phyloP scores from a whole-genome alignment of 2,888 invertebrate species.

The Aquatica leii region DNA sequence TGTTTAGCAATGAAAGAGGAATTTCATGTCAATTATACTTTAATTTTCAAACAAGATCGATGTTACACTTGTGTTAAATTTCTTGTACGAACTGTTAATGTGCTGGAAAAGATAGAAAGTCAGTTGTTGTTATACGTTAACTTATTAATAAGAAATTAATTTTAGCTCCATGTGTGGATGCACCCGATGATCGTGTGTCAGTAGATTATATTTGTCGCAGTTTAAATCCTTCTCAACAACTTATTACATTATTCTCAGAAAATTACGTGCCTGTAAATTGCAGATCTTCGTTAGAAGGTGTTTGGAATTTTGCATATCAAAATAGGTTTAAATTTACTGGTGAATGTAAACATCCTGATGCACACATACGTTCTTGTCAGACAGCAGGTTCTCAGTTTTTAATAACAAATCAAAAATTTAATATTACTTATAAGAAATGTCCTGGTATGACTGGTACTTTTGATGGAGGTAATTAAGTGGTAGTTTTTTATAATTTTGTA shows the following conservation, averaged over 20 bases:
- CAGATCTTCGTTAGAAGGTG: slow-evolving; percentile 90
- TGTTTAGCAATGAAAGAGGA: slow-evolving; percentile 79
- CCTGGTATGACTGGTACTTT: slow-evolving; percentile 89
- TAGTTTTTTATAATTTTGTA: slow-evolving; percentile 12
- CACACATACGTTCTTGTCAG: slow-evolving; percentile 92
- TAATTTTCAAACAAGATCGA: slow-evolving; percentile 74
- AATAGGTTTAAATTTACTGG: slow-evolving; percentile 91
- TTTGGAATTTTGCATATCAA: slow-evolving; percentile 89
- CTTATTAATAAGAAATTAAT: too few species aligned
- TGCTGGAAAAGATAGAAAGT: slow-evolving; percentile 89
- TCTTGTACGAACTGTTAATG: slow-evolving; percentile 85
- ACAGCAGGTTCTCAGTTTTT: slow-evolving; percentile 95
- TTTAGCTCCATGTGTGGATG: slow-evolving; percentile 77
- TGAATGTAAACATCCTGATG: slow-evolving; percentile 88
- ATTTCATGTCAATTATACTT: slow-evolving; percentile 82
- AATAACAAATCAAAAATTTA: slow-evolving; percentile 96
- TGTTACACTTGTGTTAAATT: slow-evolving; percentile 89
- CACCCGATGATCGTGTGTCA: slow-evolving; percentile 71
- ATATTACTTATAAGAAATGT: slow-evolving; percentile 92
- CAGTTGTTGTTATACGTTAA: too few species aligned
- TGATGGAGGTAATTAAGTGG: slow-evolving; percentile 70
- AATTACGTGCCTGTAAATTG: slow-evolving; percentile 92
- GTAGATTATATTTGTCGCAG: slow-evolving; percentile 80
- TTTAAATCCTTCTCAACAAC: slow-evolving; percentile 79
- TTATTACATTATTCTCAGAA: slow-evolving; percentile 87